Evolutionary conservation across 2,888 invertebrate genomes (phyloP), one percentile per base, ranked within the genome.

Genomic region (Sarcophaga subvicina): DNA sequence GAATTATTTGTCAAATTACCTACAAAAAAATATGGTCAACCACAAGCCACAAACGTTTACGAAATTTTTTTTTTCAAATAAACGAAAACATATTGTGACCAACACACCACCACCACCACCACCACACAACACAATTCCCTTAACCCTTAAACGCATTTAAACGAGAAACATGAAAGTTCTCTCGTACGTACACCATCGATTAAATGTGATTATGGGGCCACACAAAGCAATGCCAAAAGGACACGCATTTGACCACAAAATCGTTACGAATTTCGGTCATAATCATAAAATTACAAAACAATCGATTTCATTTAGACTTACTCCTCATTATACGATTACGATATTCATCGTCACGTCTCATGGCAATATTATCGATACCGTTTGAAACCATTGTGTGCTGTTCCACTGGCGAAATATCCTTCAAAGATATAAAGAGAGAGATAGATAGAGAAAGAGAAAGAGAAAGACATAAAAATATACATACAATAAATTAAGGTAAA

Each of bases 371-470:
- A 11, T 89, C 90, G 62, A 88, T 86, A 49, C 90, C 90, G 85
- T 90, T 90, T 25, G 90, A 89, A 25, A 88, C 85, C 69, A 89
- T 88, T 70, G 89, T 87, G 45, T 89, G 89, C 66, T 89, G 88
- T 79, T 90, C 91, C 89, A 90, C 89, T 80, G 89, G 90, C 62
- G 90, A 88, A 89, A 90, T 90, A 62, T 90, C 90, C 90, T 90
- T 80, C 60, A 85, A 83, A 54, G 4, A 49, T 47, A 78, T 66
- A 71, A 10, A 22, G 64, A 82, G 47, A 71, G 37, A 37, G 37
- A 37, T 2, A 37, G 4, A 27, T 6, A 37, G 37, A 37, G 37
- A 37, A 1, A 37, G 37, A 37, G 8, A 8, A 2, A 63, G 17
- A n/a, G 12, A 10, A 59, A 76, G 37, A 69, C 63, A 81, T 81